Base-by-base conservation (phyloP, 1,140 invertebrate genomes). In the Drosophila guanche region DNA sequence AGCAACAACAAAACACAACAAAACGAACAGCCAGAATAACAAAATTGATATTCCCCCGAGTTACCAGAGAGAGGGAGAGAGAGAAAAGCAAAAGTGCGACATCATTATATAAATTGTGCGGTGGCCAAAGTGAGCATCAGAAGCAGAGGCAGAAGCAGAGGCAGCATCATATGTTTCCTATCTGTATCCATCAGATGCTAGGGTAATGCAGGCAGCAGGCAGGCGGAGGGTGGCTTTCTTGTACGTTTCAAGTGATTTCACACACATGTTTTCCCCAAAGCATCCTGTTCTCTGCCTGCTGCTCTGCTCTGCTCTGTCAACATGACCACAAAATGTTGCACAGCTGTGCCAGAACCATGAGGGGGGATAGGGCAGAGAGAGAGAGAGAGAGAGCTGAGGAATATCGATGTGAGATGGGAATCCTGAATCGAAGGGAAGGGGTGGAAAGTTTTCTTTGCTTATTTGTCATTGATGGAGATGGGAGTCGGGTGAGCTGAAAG, bases 81-180 rank as follows among this genome's bases (percentile, higher is more conserved):
- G 40, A 33, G 22, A 5, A 51, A 48, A 63, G 59, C 70, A 83
- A 88, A 88, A 88, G 83, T 88, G 83, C 83, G 83, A 89, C 83
- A 88, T 88, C 83, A 88, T 88, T 88, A 88, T 88, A 88, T 88
- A 88, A 88, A 88, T 83, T 83, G 83, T 83, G 70, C 62, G 74
- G 66, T 70, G 60, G 59, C 46, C 65, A 52, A 67, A 63, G 68
- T 47, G 61, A 79, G 78, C 25, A 27, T 1, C 25, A 25, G 16
- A 20, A 20, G 16, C 16, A 20, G 16, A 20, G 1, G 16, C 16
- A 20, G 16, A 20, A 20, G 16, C 16, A 20, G 16, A 20, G 16
- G 25, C 25, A 27, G 25, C 78, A 88, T 88, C 83, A 88, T 89
- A 88, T 88, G 83, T 88, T 88, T 88, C 65, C 75, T 83, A 86